Base-by-base conservation (phyloP, 2,888 invertebrate species). In the Pristionchus mayeri region DNA sequence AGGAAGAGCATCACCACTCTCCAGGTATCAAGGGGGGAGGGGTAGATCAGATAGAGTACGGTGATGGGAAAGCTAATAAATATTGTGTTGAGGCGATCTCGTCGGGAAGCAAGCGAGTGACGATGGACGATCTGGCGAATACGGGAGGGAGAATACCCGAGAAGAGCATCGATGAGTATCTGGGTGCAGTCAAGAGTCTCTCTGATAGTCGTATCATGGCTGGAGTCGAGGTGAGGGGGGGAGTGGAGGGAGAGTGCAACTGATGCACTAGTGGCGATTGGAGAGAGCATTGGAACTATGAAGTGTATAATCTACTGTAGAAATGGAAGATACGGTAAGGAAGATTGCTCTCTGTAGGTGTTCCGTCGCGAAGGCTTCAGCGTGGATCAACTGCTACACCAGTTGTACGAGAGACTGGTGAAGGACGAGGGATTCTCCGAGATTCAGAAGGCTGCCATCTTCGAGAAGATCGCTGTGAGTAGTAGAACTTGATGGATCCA, bases 1-100 rank as follows among this genome's bases (percentile, higher is more conserved):
- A 86, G 90, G 81, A 90, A 90, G 82, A 91, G 90, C 34, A 89
- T 90, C 82, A 90, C 90, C 21, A 78, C 86, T 27, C 87, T 90
- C 13, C 90, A 90, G 84, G 90, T 90, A 34, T 44, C n/a, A n/a
- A n/a, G n/a, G n/a, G n/a, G n/a, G n/a, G n/a, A n/a, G n/a, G n/a
- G 87, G 83, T 79, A 84, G 75, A 48, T 40, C 44, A 44, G 6
- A 6, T 13, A 44, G 6, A 6, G 13, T 6, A 44, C 7, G 44
- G 44, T 6, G 13, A 9, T 44, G 44, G 13, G 6, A 13, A 9
- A 6, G 44, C 44, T 44, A 13, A 44, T 44, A 13, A 44, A 44
- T 57, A 7, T n/a, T 24, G 6, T 57, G 11, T 57, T 57, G 57
- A n/a, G n/a, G 57, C 24, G 7, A 18, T 24, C 21, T 7, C 24